Evolutionary conservation across 2,113 vertebrate genomes (phyloP).

Genomic region (Eudyptes chrysolophus): DNA sequence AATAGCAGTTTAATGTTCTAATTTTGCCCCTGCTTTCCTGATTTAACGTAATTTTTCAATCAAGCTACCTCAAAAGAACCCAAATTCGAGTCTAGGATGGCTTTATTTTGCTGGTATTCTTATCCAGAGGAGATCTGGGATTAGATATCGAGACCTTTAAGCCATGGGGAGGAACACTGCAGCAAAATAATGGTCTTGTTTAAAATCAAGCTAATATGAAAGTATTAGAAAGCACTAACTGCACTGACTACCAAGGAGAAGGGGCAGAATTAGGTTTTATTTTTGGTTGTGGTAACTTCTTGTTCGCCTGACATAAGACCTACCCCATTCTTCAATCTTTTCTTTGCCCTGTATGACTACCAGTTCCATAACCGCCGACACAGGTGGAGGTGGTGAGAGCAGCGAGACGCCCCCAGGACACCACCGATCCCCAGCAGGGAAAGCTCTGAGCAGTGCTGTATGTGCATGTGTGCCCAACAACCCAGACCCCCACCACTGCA

Average conservation of each 20-base stretch:
- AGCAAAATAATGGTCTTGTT: background rate
- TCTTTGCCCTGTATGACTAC: background rate
- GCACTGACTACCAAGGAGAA: background rate
- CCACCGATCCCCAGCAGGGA: background rate
- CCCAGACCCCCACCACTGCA: background rate
- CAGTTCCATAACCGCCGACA: background rate
- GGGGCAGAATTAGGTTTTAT: background rate
- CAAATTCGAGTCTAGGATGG: background rate
- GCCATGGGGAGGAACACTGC: background rate
- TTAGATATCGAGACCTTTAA: background rate
- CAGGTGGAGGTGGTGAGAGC: background rate
- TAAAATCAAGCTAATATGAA: background rate
- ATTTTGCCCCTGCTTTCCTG: background rate
- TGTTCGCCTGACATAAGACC: rapidly evolving
- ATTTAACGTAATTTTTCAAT: background rate
- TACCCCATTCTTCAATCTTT: background rate
- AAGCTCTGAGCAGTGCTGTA: background rate
- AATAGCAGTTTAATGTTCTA: background rate
- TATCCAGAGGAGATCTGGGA: background rate
- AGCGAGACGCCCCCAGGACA: background rate
- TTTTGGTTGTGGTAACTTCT: background rate
- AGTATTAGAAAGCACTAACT: background rate
- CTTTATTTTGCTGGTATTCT: background rate
- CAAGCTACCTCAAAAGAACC: background rate
- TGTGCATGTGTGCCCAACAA: rapidly evolving